These are phyloP conservation scores for Encarsia formosa DNA, from an alignment of 2,888 invertebrate genomes.

Conservation along the genomic window DNA sequence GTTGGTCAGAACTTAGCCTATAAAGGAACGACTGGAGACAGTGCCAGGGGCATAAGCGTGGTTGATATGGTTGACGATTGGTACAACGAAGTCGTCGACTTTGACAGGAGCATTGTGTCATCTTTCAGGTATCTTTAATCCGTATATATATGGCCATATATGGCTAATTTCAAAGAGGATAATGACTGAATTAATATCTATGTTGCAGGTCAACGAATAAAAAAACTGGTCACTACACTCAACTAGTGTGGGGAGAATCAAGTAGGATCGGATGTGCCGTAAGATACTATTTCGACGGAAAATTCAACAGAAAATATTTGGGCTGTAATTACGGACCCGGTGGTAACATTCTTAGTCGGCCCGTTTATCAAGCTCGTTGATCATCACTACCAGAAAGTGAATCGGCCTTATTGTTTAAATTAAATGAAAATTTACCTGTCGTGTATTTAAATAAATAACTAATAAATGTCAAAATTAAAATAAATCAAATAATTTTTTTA, in stretches of 20 bases:
- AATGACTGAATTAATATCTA: no score
- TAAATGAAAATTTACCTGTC: no score
- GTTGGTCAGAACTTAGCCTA: slow-evolving; percentile 50
- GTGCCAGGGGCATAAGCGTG: not conserved
- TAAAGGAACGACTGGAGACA: slow-evolving; percentile 23
- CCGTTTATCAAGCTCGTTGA: slow-evolving; percentile 34
- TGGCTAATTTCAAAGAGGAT: no score
- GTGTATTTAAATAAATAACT: no score
- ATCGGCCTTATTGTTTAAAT: no score
- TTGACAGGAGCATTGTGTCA: not conserved
- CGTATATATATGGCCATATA: no score
- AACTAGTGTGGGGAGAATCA: slow-evolving; percentile 53
- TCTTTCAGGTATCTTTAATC: no score
- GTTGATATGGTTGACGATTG: slow-evolving; percentile 1
- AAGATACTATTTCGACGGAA: slow-evolving; percentile 41
- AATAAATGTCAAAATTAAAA: no score
- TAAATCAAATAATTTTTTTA: no score
- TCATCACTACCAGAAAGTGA: no score
- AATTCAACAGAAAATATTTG: slow-evolving; percentile 35
- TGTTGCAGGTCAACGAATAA: no score
- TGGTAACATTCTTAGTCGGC: slow-evolving; percentile 41
- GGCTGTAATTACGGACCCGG: slow-evolving; percentile 51
- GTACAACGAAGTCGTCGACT: slow-evolving; percentile 14
- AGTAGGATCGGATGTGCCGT: slow-evolving; percentile 52
- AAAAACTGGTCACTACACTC: slow-evolving; percentile 47